Percentiles rank a stretch among this genome's conserved stretches.
These are phyloP conservation scores for Rhizoglyphus robini DNA, from an alignment of 1,140 invertebrate genomes.

Conservation along the genomic window DNA sequence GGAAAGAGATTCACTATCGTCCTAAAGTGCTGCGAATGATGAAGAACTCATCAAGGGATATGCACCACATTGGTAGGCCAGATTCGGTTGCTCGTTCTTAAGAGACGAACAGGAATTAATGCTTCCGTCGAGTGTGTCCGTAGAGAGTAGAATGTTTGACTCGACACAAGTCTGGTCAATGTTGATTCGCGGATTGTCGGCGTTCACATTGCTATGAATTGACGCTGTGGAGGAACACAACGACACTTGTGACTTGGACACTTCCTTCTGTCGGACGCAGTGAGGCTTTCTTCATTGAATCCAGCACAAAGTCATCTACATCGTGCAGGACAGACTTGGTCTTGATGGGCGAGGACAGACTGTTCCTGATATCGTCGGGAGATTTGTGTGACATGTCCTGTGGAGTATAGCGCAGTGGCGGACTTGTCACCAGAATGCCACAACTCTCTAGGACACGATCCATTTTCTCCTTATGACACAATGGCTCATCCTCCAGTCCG, in stretches of 20 bases:
- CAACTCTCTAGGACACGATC: constrained; percentile 29
- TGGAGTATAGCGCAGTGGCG: not conserved
- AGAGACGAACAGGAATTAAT: not conserved
- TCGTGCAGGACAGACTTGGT: constrained; percentile 21
- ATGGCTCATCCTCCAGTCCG: not conserved
- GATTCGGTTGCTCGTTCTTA: not conserved
- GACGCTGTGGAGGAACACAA: not conserved
- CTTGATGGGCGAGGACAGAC: not conserved
- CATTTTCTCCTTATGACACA: not conserved
- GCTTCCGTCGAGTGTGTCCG: no score
- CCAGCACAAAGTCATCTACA: constrained; percentile 29
- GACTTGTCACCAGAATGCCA: constrained; percentile 29
- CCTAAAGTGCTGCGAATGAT: not conserved
- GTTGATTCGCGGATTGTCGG: not conserved
- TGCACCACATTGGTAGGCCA: not conserved
- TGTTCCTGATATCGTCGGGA: not conserved
- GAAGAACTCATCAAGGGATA: constrained; percentile 1
- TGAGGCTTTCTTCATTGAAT: constrained; percentile 28
- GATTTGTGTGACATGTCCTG: not conserved
- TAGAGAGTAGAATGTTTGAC: constrained; percentile 2
- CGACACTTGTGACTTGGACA: not conserved
- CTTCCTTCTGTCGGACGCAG: constrained; percentile 23
- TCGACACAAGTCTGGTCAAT: constrained; percentile 30
- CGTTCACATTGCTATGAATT: not conserved
- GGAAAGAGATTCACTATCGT: not conserved